phyloP scores from a whole-genome alignment of 2,797 vertebrate genomes.

The Buphagus erythrorhynchus region DNA sequence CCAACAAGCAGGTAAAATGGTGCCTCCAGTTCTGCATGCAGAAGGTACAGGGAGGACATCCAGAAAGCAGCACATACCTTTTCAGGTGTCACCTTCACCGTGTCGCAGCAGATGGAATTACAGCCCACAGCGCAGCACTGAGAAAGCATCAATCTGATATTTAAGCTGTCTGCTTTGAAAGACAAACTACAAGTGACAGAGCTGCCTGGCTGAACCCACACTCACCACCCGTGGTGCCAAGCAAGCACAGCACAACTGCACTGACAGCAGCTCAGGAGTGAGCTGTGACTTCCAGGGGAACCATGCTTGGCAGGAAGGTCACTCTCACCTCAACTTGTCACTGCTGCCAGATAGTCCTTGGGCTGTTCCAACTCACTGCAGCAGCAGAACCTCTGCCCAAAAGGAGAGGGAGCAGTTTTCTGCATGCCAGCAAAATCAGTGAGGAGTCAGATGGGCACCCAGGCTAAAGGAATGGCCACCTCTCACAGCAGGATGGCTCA shows the following conservation, averaged over 20 bases:
- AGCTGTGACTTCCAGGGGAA: not conserved
- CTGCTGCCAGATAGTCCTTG: not conserved
- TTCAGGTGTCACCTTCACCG: slow-evolving; percentile 40
- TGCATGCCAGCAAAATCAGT: not conserved
- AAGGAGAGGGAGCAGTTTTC: not conserved
- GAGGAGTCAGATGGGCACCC: not conserved
- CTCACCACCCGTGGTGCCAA: not conserved
- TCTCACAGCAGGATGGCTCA: not conserved
- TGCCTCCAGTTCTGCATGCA: not conserved
- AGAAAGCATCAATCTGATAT: slow-evolving; percentile 30
- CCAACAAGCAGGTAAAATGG: not conserved
- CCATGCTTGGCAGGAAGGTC: not conserved
- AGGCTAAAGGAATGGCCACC: not conserved
- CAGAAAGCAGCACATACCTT: not conserved
- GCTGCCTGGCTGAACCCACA: not conserved
- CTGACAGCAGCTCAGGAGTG: not conserved
- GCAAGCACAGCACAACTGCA: not conserved
- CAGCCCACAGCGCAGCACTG: not conserved
- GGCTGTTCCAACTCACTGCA: not conserved
- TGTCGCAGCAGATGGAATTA: slow-evolving; percentile 41
- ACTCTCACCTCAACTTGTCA: not conserved
- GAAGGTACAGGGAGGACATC: not conserved
- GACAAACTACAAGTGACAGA: not conserved
- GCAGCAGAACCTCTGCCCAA: not conserved
- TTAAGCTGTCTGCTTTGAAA: slow-evolving; percentile 25